Conservation (phyloP, 2,797 vertebrate species). For the Falco biarmicus region DNA sequence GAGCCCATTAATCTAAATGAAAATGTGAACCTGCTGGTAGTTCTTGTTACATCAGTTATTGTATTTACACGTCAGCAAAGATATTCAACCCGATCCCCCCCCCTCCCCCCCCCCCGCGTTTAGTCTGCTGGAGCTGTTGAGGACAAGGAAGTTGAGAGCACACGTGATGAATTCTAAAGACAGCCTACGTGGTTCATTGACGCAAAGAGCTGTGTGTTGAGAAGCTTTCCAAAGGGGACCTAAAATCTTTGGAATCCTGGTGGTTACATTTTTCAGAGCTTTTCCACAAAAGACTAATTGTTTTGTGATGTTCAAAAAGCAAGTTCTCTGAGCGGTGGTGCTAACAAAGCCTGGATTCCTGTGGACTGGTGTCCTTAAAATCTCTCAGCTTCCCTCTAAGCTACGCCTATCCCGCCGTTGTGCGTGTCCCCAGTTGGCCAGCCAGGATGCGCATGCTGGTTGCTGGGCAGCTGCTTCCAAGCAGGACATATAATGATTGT, state of each 20-base stretch:
- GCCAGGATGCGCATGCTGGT: neutral
- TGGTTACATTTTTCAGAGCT: neutral
- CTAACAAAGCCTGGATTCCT: slow-evolving; percentile 32
- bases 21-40: neutral
- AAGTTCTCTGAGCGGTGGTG: neutral
- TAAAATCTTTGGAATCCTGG: neutral
- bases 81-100: neutral
- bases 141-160: neutral
- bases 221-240: neutral
- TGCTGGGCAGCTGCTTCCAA: slow-evolving; percentile 12
- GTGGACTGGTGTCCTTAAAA: slow-evolving; percentile 40
- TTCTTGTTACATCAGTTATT: neutral
- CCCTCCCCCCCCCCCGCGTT: neutral
- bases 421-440: neutral
- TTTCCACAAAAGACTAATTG: neutral
- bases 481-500: neutral
- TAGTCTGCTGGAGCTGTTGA: neutral
- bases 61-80: neutral
- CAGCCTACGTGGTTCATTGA: neutral
- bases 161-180: neutral
- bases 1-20: neutral
- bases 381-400: neutral
- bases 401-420: neutral
- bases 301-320: neutral
- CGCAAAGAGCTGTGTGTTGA: neutral